These are phyloP conservation scores for Drosophila austrosaltans DNA, from an alignment of 2,888 invertebrate genomes.

Conservation along the genomic window DNA sequence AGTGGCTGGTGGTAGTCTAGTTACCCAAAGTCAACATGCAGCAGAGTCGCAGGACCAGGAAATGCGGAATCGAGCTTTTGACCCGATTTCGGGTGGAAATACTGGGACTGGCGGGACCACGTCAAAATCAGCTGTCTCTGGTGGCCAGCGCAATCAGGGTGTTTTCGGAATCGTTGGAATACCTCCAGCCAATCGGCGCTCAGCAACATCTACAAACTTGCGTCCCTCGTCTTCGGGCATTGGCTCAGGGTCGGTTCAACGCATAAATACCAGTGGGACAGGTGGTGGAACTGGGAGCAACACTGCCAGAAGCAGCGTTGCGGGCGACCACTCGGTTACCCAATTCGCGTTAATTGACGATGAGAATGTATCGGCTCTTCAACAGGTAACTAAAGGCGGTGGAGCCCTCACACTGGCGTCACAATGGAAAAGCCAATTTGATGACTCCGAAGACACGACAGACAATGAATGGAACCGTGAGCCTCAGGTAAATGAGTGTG, in stretches of 20 bases:
- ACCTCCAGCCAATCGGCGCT: slow-evolving; percentile 76
- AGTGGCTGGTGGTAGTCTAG: slow-evolving; percentile 12
- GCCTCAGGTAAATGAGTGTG: slow-evolving; percentile 82
- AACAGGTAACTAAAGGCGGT: slow-evolving; percentile 94
- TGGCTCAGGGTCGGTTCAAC: slow-evolving; percentile 54
- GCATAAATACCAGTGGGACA: slow-evolving; percentile 46
- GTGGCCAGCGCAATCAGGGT: slow-evolving; percentile 44
- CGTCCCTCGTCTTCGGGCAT: slow-evolving; percentile 73
- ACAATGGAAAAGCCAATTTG: slow-evolving; percentile 98
- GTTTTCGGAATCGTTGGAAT: slow-evolving; percentile 42
- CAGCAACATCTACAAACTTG: slow-evolving; percentile 78
- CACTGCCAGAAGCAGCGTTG: slow-evolving; percentile 83
- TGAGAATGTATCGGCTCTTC: slow-evolving; percentile 94
- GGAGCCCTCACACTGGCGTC: slow-evolving; percentile 95
- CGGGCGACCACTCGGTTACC: slow-evolving; percentile 91
- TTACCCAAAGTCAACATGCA: slow-evolving; percentile 18
- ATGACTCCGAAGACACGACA: slow-evolving; percentile 96
- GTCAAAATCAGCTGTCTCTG: slow-evolving; percentile 24
- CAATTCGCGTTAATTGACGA: slow-evolving; percentile 97
- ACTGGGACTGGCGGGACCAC: slow-evolving; percentile 26
- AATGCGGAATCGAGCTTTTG: slow-evolving; percentile 59
- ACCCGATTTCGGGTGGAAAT: slow-evolving; percentile 47
- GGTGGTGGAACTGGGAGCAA: slow-evolving; percentile 24
- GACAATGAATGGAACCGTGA: slow-evolving; percentile 97
- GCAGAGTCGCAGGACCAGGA: slow-evolving; percentile 52